phyloP scores from a whole-genome alignment of 2,797 vertebrate genomes.

The Vespertilio murinus region DNA sequence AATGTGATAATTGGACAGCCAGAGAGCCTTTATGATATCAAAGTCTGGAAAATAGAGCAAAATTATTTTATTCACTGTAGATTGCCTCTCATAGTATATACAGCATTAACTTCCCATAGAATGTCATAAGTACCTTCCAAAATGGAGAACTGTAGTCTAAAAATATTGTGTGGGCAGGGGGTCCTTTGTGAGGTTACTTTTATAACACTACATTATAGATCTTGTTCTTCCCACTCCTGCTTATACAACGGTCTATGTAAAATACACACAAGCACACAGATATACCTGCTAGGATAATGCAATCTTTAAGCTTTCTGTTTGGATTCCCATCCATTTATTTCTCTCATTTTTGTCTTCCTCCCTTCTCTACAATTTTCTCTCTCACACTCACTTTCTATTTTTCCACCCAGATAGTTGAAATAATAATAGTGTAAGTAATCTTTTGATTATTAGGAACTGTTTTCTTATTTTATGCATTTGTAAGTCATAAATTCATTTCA shows the following conservation, averaged over 20 bases:
- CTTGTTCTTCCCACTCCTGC: not conserved
- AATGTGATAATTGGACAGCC: constrained; percentile 54
- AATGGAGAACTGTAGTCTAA: not conserved
- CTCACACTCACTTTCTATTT: not conserved
- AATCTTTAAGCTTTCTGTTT: not conserved
- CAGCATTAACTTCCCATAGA: not conserved
- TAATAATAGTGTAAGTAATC: not conserved
- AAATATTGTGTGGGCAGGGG: not conserved
- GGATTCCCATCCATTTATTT: not conserved
- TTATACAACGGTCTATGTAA: not conserved
- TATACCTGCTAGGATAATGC: not conserved
- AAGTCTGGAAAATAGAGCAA: not conserved
- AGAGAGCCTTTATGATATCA: not conserved
- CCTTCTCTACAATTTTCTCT: not conserved
- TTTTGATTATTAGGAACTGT: not conserved
- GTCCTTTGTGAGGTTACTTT: not conserved
- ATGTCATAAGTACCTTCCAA: constrained; percentile 7
- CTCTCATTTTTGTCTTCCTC: not conserved
- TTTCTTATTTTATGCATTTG: not conserved
- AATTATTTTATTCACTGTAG: constrained; percentile 47
- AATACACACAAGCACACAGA: too few species aligned
- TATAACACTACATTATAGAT: not conserved
- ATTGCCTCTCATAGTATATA: not conserved
- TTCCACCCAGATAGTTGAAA: not conserved
- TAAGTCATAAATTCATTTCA: not conserved